Evolutionary conservation across 2,888 invertebrate genomes (phyloP), one percentile per base, ranked within the genome.

Genomic region (Lasius fuliginosus): DNA sequence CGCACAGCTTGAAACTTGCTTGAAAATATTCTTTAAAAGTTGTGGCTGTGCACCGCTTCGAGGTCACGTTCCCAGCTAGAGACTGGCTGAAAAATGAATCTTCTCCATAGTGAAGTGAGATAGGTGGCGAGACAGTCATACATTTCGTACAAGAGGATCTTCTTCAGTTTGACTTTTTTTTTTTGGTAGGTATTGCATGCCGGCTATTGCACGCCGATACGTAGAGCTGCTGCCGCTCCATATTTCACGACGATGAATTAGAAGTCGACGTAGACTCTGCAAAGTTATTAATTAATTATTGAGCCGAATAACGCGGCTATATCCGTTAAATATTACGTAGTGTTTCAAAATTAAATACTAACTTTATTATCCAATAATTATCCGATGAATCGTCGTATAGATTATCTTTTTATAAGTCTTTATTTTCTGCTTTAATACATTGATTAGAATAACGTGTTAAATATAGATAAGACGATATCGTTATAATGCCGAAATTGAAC

Each of bases 21-120:
- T n/a, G n/a, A 84, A 76, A 87, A 83, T 77, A 76, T 76, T 65
- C 82, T 65, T 56, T 58, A 62, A 56, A 76, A 82, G n/a, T 84
- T 81, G 82, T 23, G 82, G 76, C 33, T 49, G 56, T 58, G 86
- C 53, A 69, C 33, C 40, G 71, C 23, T 53, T 42, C 33, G 73
- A 62, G 40, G 33, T 68, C 64, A 30, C 64, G 65, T 76, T 76
- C 62, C 68, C 60, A 67, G 49, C 30, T 62, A 15, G 73, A 56
- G 30, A 49, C 40, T 46, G 83, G 58, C 62, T 89, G 88, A 89
- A 88, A 89, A 89, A 89, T 89, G 83, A 89, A 88, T 89, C 87
- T 64, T 33, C 77, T n/a, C 40, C 40, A 58, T 62, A 71, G 49
- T 40, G 49, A 69, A 58, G 40, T 33, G 56, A 84, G 81, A 65